Base-by-base conservation (phyloP, 1,140 invertebrate genomes). In the Meteorus sp. region DNA sequence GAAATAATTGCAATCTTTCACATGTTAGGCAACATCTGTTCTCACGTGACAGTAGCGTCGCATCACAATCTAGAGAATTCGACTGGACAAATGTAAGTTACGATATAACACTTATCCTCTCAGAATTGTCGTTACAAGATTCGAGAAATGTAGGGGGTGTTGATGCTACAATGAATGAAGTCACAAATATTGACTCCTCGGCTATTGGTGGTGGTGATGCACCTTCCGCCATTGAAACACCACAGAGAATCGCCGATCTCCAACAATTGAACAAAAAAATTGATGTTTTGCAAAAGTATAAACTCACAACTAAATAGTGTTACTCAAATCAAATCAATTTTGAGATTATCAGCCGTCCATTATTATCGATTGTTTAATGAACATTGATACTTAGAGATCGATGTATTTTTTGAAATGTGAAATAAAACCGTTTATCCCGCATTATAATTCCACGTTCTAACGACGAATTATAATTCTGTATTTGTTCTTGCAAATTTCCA, bases 1-100 rank as follows among this genome's bases (percentile, higher is more conserved):
- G 27, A 6, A 61, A 65, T 33, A 20, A 9, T 19, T 54, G 60
- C 48, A 69, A 74, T 61, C 58, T 77, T 0, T 71, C 69, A 11
- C 75, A 33, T 20, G 57, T 80, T 9, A 73, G 78, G 43, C 77
- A 79, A 55, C 78, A 80, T 65, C 70, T 80, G 29, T 80, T 80
- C 48, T 77, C 73, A 19, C 72, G 77, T 50, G 74, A 78, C 15
- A 77, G 67, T 66, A 61, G 60, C 13, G 9, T 63, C 9, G 55
- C 64, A 7, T 41, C 0, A 31, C 54, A n/a, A 20, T 19, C 8
- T 56, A 44, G 19, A 54, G 7, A n/a, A 23, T 5, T 22, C 13
- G 13, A 41, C 0, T 4, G 17, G 29, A 9, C 7, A 6, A 17
- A 37, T 8, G 17, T n/a, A n/a, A n/a, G n/a, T n/a, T n/a, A n/a